phyloP scores from a whole-genome alignment of 2,113 vertebrate species.

The Ellobius talpinus region DNA sequence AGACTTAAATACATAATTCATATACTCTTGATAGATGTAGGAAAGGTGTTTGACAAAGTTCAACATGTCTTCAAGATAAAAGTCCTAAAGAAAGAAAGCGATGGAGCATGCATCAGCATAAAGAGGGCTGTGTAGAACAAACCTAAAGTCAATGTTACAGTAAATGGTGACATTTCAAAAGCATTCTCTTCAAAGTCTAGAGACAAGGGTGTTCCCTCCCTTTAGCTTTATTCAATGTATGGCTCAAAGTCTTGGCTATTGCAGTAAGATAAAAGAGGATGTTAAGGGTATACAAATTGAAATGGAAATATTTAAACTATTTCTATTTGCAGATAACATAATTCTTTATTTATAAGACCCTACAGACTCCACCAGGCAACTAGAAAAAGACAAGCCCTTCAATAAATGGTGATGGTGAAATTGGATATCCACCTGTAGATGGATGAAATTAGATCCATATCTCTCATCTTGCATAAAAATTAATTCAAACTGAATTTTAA shows the following conservation, averaged over 20 bases:
- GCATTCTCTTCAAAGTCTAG: background rate
- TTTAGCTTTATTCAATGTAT: background rate
- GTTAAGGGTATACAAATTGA: background rate
- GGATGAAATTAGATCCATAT: background rate
- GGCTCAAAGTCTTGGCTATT: background rate
- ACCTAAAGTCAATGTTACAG: background rate
- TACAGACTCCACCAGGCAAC: background rate
- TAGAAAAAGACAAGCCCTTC: background rate
- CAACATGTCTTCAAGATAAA: background rate
- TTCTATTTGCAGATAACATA: background rate
- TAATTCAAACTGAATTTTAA: background rate
- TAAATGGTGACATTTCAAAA: background rate
- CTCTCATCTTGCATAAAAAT: background rate
- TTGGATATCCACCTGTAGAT: background rate
- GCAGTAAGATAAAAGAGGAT: background rate
- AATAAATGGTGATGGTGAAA: background rate
- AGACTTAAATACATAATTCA: background rate
- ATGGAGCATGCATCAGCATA: background rate
- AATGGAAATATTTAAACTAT: background rate
- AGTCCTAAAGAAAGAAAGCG: background rate
- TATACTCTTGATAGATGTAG: background rate
- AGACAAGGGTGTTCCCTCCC: background rate
- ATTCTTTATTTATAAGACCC: background rate
- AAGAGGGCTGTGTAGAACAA: background rate
- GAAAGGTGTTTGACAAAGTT: slow-evolving; percentile 32